phyloP scores from a whole-genome alignment of 2,888 invertebrate species.

The Cheiracanthium punctorium region DNA sequence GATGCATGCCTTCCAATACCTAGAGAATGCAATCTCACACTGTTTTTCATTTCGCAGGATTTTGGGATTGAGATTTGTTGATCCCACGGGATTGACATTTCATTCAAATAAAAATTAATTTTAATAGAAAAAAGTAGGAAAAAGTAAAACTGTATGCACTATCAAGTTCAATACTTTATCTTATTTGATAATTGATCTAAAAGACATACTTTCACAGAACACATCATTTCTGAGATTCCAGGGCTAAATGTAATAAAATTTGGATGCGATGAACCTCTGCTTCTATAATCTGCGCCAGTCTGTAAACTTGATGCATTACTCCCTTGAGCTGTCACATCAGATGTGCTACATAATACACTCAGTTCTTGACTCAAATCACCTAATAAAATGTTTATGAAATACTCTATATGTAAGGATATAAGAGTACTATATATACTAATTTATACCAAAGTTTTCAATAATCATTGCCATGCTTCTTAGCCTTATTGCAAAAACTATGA shows the following conservation, averaged over 20 bases:
- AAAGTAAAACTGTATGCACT: too few relatives aligned
- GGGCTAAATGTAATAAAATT: conserved; percentile 75
- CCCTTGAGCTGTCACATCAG: conserved; percentile 74
- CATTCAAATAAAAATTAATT: too few relatives aligned
- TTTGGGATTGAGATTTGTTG: too few relatives aligned
- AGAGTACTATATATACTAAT: background rate
- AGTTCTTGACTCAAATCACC: conserved; percentile 74
- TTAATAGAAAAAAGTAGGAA: too few relatives aligned
- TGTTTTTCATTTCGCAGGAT: too few relatives aligned
- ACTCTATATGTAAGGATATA: background rate
- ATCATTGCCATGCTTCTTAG: too few relatives aligned
- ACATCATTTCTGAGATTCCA: conserved; percentile 74
- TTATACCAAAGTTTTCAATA: background rate
- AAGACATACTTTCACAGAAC: conserved; percentile 74
- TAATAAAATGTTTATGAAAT: conserved; percentile 39
- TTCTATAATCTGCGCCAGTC: conserved; percentile 75
- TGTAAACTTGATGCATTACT: conserved; percentile 74
- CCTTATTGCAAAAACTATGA: too few relatives aligned
- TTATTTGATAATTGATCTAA: too few relatives aligned
- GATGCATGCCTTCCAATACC: too few relatives aligned
- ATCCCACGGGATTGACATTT: too few relatives aligned
- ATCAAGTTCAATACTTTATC: too few relatives aligned
- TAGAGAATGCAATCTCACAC: too few relatives aligned
- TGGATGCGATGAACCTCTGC: conserved; percentile 73
- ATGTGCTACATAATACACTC: conserved; percentile 75